Evolutionary conservation across 2,797 vertebrate species (phyloP), one percentile per base, ranked within the genome.

Genomic region (Chanos chanos): DNA sequence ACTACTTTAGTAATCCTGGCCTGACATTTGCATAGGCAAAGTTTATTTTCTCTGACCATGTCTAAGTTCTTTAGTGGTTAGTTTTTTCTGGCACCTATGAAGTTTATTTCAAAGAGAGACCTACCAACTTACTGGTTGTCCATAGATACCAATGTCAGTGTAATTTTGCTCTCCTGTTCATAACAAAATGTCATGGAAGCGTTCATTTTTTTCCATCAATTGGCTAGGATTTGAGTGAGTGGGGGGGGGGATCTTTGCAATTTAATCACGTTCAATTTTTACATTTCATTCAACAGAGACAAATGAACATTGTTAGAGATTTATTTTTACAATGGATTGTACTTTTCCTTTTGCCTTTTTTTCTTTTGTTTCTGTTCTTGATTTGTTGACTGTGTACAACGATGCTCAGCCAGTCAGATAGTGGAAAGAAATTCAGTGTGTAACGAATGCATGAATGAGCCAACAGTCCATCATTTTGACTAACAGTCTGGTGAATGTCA

Each of bases 241-340:
- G 44, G 67, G 80, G 81, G 77, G 82, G 75, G 74, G 80, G 74
- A 75, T 80, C 68, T 71, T 58, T 79, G 79, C 76, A 85, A 87
- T 71, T 88, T 79, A 81, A 85, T 74, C 81, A 75, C 85, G 81
- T 76, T 84, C 87, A 78, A 75, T 80, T 86, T 83, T 87, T 77
- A 79, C 75, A 76, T 79, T 81, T 73, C 74, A 77, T 82, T 77
- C 49, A 71, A 77, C 73, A 74, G 70, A 49, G 79, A 83, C 74
- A 40, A 63, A 49, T 59, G 8, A 50, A 64, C 16, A 36, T 52
- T 60, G 68, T 71, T 52, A 66, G 33, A 70, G 54, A 27, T 66
- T 53, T 84, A 75, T 78, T 79, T 84, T 80, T 78, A 64, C 85
- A 80, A 78, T 87, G 76, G 40, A 33, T 76, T 80, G 69, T 80